A percentile compares a stretch with the other conserved stretches of the same genome.
Conservation (phyloP, 1,140 invertebrate species). For the Nasonia vitripennis region DNA sequence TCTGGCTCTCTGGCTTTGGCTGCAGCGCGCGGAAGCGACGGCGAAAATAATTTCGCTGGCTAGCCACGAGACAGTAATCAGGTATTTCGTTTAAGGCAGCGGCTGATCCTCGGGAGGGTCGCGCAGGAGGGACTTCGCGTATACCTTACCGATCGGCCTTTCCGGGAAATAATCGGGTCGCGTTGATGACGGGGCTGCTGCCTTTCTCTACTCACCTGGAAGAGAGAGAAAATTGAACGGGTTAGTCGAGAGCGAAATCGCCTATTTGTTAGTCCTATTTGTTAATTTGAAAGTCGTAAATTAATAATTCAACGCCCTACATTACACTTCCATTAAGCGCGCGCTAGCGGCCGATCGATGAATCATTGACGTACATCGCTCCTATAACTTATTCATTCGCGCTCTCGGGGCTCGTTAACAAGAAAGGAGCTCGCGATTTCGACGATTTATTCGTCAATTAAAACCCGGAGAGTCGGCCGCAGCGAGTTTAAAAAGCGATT, state of each 20-base stretch:
- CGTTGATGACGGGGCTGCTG: background rate
- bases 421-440: background rate
- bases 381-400: conserved; percentile 35
- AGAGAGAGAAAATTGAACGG: conserved; percentile 2
- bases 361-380: conserved; percentile 30
- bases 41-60: conserved; percentile 14
- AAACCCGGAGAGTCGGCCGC: background rate
- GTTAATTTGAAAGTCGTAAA: background rate
- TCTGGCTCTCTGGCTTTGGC: background rate
- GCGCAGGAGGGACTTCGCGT: background rate
- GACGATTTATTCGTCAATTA: conserved; percentile 38
- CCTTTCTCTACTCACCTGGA: conserved; percentile 34
- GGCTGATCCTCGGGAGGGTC: background rate
- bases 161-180: background rate
- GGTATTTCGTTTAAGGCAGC: background rate
- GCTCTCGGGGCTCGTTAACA: background rate
- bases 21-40: background rate
- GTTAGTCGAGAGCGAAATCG: no score
- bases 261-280: background rate
- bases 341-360: background rate
- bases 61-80: background rate
- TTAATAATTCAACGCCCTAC: background rate
- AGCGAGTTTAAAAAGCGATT: conserved; percentile 24
- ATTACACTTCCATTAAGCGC: conserved; percentile 17
- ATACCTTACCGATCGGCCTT: background rate